Evolutionary conservation across 2,113 vertebrate genomes (phyloP).

Genomic region (Oryzias curvinotus): DNA sequence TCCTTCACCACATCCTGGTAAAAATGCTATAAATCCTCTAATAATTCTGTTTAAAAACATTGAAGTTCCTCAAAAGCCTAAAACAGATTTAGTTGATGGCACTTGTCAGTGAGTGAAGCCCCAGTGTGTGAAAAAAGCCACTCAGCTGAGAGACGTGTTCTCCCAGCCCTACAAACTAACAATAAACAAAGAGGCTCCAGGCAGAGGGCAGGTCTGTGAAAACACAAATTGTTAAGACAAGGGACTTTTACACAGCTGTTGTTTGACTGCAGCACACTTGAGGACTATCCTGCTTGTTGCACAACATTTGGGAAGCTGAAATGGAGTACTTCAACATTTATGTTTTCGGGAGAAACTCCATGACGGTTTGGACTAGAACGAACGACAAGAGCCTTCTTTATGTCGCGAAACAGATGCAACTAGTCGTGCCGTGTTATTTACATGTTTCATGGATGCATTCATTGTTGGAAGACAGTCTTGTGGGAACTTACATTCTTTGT

Average conservation of each 20-base stretch:
- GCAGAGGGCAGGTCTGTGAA: background rate
- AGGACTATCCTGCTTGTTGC: background rate
- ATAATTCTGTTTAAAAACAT: background rate
- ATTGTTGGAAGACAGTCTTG: conserved; percentile 60
- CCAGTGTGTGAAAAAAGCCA: conserved; percentile 44
- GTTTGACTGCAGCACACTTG: too few relatives aligned
- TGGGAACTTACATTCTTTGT: conserved; percentile 65
- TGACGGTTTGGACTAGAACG: conserved; percentile 14
- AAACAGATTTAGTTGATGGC: conserved; percentile 43
- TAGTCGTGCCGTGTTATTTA: conserved; percentile 64
- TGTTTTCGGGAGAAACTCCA: conserved; percentile 41
- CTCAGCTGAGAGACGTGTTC: conserved; percentile 46
- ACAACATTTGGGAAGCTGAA: conserved; percentile 1
- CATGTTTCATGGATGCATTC: conserved; percentile 78
- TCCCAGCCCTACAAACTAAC: conserved; percentile 46
- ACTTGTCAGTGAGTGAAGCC: conserved; percentile 32
- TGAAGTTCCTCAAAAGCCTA: background rate
- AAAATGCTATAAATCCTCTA: background rate
- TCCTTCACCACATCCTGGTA: conserved; percentile 2
- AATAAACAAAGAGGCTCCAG: conserved; percentile 65
- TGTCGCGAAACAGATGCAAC: conserved; percentile 64
- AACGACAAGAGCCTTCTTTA: conserved; percentile 58
- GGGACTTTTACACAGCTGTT: background rate
- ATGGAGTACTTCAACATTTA: conserved; percentile 29
- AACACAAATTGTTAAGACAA: background rate